Evolutionary conservation across 2,113 vertebrate genomes (phyloP), one percentile per base, ranked within the genome.

Genomic region (Spermophilus dauricus): DNA sequence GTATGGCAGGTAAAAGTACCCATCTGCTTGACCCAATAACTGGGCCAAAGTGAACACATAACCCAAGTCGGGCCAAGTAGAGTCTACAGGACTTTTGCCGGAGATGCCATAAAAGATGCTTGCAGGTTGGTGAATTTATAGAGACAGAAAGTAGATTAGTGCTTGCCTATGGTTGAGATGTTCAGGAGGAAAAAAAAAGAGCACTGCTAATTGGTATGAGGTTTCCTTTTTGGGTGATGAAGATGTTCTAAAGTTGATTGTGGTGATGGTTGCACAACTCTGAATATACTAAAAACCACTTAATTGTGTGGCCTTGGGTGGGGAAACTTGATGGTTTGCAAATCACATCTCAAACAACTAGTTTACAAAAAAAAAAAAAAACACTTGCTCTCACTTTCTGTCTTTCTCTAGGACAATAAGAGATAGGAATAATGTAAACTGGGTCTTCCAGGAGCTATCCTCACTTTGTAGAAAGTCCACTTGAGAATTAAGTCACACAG

Each of bases 271-370:
- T 86, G 39, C 45, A 87, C 63, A 94, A 83, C 42, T 75, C 80
- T 82, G 81, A 94, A 39, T 75, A 83, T 30, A 77, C 67, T 95
- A 69, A 92, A 92, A 95, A 61, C 45, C 32, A 83, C 28, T 82
- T 51, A 94, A 73, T 56, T 83, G 63, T 89, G n/a, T 78, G 48
- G 48, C 56, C 83, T 83, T 89, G 80, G 86, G 70, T 32, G 34
- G 45, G 18, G 6, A 10, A 48, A 48, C 42, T 63, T 30, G 61
- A 61, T 84, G 37, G 13, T 82, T 73, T 75, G 63, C 34, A 32
- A 97, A 89, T 89, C 61, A 42, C 39, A 96, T 78, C 61, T 96
- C 82, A 63, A 65, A 97, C 63, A 94, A 26, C 56, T 67, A 32
- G 30, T 73, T 39, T 30, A 53, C 2, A 53, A 53, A 53, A 53